Evolutionary conservation across 1,140 invertebrate genomes (phyloP).

Genomic region (Apocrypta bakeri): DNA sequence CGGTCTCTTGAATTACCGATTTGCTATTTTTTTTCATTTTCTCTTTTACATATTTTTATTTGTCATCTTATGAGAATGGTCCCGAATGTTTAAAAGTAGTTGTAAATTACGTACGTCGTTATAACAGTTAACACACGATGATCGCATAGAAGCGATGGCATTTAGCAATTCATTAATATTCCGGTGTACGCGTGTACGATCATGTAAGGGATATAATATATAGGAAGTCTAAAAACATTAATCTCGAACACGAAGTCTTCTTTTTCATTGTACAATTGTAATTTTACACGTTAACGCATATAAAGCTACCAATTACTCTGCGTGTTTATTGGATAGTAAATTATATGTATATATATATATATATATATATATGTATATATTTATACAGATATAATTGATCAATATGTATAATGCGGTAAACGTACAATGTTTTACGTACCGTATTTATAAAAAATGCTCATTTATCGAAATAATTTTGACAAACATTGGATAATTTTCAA

Average conservation of each 20-base stretch:
- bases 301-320: background rate
- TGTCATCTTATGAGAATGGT: conserved; percentile 62
- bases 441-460: conserved; percentile 22
- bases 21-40: conserved; percentile 7
- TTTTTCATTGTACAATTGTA: conserved; percentile 20
- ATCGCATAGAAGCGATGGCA: conserved; percentile 36
- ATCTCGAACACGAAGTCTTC: conserved; percentile 49
- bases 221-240: conserved; percentile 28
- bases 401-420: background rate
- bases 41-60: conserved; percentile 34
- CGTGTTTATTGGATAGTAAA: conserved; percentile 1
- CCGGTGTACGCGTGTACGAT: background rate
- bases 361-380: no score
- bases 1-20: conserved; percentile 54
- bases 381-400: no score
- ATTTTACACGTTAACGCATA: background rate
- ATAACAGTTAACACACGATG: conserved; percentile 48
- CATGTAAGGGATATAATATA: conserved; percentile 1
- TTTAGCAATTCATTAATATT: conserved; percentile 24
- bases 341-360: no score
- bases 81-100: conserved; percentile 63
- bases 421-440: conserved; percentile 2
- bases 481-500: background rate
- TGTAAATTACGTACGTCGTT: conserved; percentile 50
- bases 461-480: conserved; percentile 1